Conservation (phyloP, 2,797 vertebrate species). For the Phataginus tricuspis region DNA sequence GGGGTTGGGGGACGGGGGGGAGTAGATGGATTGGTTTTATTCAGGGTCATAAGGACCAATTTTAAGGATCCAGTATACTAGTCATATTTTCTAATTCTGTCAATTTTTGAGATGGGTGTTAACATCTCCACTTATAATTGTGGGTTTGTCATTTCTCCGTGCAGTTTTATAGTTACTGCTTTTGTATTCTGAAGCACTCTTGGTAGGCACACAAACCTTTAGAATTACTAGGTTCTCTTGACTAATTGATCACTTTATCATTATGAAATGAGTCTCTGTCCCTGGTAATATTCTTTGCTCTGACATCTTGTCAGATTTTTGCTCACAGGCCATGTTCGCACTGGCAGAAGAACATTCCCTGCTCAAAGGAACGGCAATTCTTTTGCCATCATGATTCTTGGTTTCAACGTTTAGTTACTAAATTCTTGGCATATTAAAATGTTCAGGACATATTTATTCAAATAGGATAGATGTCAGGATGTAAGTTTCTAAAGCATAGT, state of each 20-base stretch:
- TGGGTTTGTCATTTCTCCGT: neutral
- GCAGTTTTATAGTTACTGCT: neutral
- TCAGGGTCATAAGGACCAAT: neutral
- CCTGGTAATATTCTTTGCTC: neutral
- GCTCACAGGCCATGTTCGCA: neutral
- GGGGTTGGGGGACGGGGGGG: too few relatives aligned
- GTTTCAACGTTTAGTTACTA: constrained; percentile 20
- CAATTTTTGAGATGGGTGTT: neutral
- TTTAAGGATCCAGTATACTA: neutral
- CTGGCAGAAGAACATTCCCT: neutral
- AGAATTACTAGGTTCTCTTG: neutral
- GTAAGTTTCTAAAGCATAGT: constrained; percentile 2
- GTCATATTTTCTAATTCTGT: neutral
- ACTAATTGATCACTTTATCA: neutral
- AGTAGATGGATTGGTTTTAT: neutral
- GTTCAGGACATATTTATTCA: neutral
- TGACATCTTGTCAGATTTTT: neutral
- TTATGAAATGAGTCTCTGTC: neutral
- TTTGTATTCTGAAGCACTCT: neutral
- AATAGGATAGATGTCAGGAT: neutral
- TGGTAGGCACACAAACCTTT: neutral
- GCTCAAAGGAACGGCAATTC: neutral
- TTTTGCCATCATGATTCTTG: neutral
- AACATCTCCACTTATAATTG: neutral
- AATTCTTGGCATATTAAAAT: constrained; percentile 20